phyloP scores from a whole-genome alignment of 92 coral and sea anemone species.

The Siderastrea siderea region DNA sequence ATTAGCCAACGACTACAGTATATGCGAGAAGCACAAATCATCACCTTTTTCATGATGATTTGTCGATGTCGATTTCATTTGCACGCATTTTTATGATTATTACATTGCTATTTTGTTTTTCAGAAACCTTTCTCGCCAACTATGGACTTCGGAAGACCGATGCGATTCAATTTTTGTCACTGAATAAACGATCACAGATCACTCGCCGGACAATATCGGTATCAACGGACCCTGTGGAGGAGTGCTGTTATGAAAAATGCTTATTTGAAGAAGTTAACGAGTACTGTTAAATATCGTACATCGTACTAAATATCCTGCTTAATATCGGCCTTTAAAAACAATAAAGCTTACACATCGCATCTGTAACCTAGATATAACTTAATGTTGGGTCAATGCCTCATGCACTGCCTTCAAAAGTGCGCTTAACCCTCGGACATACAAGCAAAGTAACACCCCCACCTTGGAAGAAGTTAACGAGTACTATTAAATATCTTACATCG shows the following conservation, averaged over 20 bases:
- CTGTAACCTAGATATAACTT: too few species aligned
- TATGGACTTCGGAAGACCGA: constrained; percentile 8
- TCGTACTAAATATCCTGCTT: too few species aligned
- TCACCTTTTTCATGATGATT: too few species aligned
- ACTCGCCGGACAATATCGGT: neutral
- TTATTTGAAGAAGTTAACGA: neutral
- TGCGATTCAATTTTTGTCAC: constrained; percentile 9
- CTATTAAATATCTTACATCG: neutral
- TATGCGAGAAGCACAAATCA: too few species aligned
- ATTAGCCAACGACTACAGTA: too few species aligned
- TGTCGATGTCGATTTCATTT: too few species aligned
- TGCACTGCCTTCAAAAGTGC: too few species aligned
- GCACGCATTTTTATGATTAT: neutral
- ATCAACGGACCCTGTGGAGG: constrained; percentile 1
- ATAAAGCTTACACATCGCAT: too few species aligned
- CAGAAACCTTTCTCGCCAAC: constrained; percentile 4
- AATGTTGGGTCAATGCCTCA: too few species aligned
- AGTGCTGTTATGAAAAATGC: constrained; percentile 20
- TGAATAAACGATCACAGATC: neutral
- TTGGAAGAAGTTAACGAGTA: neutral
- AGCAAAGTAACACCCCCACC: too few species aligned
- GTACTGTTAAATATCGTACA: neutral
- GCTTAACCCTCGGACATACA: too few species aligned
- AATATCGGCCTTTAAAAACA: too few species aligned
- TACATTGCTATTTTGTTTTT: neutral